phyloP scores from a whole-genome alignment of 2,888 invertebrate species.

The Parnassius orleans region DNA sequence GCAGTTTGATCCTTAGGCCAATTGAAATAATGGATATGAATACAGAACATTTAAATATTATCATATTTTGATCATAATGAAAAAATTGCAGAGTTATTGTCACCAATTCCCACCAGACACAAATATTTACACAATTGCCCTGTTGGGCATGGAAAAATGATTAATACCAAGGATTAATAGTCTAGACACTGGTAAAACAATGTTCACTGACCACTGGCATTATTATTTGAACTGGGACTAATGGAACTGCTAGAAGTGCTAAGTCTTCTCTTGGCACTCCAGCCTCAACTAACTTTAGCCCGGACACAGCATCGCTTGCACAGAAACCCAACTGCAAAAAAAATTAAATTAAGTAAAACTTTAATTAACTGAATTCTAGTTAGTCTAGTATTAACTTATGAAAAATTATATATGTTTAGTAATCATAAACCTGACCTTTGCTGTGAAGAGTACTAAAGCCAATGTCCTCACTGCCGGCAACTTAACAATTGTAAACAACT shows the following conservation, averaged over 20 bases:
- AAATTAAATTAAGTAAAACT: not conserved
- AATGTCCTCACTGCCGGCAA: slow-evolving; percentile 90
- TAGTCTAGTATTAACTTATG: not conserved
- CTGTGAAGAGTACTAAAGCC: slow-evolving; percentile 91
- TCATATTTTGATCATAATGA: too few species aligned
- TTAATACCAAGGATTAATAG: too few species aligned
- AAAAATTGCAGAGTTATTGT: too few species aligned
- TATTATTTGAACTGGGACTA: slow-evolving; percentile 96
- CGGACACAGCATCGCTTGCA: slow-evolving; percentile 96
- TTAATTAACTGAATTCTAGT: too few species aligned
- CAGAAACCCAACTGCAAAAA: slow-evolving; percentile 92
- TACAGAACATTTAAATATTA: too few species aligned
- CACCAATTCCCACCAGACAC: too few species aligned
- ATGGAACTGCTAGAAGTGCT: slow-evolving; percentile 94
- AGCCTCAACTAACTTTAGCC: slow-evolving; percentile 96
- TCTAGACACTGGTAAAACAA: too few species aligned
- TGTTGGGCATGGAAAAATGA: too few species aligned
- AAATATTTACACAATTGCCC: too few species aligned
- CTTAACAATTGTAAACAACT: slow-evolving; percentile 90
- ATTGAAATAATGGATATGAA: too few species aligned
- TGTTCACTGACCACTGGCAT: slow-evolving; percentile 89
- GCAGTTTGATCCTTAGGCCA: too few species aligned
- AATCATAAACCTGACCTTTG: slow-evolving; percentile 84
- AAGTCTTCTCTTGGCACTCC: slow-evolving; percentile 98
- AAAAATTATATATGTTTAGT: not conserved